Conservation (phyloP, 1,140 invertebrate species). For the Cydia fagiglandana region DNA sequence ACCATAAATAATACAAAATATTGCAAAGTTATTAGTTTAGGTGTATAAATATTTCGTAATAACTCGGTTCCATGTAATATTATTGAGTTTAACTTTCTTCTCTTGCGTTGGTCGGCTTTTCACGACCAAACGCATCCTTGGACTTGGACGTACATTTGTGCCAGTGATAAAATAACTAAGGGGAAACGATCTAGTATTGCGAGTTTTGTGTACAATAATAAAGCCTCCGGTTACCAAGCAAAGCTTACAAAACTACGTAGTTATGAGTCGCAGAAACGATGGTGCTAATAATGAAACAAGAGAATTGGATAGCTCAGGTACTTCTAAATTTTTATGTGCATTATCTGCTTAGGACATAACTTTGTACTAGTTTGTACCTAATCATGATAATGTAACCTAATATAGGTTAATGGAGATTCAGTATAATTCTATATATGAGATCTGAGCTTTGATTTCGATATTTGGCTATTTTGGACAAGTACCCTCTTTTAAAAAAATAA, state of each 20-base stretch:
- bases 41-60: neutral
- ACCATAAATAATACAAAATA: neutral
- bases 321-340: neutral
- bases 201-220: neutral
- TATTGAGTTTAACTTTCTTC: neutral
- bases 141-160: neutral
- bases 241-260: neutral
- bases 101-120: neutral
- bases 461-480: neutral
- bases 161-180: neutral
- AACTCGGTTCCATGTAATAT: neutral
- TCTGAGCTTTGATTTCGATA: neutral
- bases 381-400: neutral
- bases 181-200: neutral
- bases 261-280: constrained; percentile 17
- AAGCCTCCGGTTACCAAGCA: neutral
- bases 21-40: neutral
- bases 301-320: constrained; percentile 22
- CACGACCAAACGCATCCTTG: neutral
- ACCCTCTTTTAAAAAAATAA: neutral
- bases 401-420: neutral
- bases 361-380: neutral
- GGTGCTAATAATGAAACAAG: constrained; percentile 2
- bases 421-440: neutral
- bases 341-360: neutral